A percentile compares a stretch with the other conserved stretches of the same genome.
phyloP scores from a whole-genome alignment of 1,140 invertebrate species.

The Proctacanthus coquilletti region DNA sequence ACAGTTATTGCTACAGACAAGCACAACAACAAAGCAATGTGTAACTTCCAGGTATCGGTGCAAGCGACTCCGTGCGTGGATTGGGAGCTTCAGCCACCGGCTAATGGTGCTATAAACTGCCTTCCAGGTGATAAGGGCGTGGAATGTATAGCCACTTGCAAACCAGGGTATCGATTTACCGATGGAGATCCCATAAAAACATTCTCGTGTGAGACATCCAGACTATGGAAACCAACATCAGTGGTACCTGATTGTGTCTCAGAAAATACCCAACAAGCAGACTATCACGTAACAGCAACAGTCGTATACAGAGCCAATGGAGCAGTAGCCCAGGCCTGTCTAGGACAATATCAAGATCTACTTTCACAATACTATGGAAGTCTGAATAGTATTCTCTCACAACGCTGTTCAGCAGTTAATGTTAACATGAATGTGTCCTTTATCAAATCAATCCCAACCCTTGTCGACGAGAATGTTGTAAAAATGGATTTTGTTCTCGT shows the following conservation, averaged over 20 bases:
- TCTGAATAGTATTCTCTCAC: conserved; percentile 68
- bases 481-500: conserved; percentile 76
- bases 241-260: conserved; percentile 89
- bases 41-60: conserved; percentile 85
- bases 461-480: conserved; percentile 73
- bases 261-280: conserved; percentile 83
- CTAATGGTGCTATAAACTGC: conserved; percentile 79
- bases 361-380: conserved; percentile 65
- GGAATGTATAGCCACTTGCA: conserved; percentile 82
- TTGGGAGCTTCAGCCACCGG: conserved; percentile 79
- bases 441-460: conserved; percentile 54
- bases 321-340: conserved; percentile 65
- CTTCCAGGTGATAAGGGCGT: conserved; percentile 57
- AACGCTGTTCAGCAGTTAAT: conserved; percentile 85
- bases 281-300: conserved; percentile 80
- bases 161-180: conserved; percentile 79
- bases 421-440: conserved; percentile 91
- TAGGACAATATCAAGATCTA: conserved; percentile 72
- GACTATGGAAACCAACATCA: conserved; percentile 64
- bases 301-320: conserved; percentile 81
- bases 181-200: conserved; percentile 76
- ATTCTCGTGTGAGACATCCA: conserved; percentile 64
- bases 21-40: conserved; percentile 76
- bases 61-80: conserved; percentile 88
- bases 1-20: conserved; percentile 80